Conservation (phyloP, 2,888 invertebrate genomes). For the Oligia latruncula region DNA sequence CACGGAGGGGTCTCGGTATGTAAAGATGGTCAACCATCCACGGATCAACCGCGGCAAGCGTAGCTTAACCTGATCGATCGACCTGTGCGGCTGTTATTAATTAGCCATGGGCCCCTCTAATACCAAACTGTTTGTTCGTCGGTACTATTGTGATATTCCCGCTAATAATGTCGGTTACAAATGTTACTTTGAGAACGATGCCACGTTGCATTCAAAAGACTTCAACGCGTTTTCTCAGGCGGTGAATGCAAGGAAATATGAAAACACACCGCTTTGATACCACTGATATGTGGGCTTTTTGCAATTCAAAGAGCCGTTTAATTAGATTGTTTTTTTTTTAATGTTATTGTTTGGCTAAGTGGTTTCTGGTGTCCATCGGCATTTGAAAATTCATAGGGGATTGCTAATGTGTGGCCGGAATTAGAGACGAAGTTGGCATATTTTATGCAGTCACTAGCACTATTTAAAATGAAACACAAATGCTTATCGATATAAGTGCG, state of each 20-base stretch:
- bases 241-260: slow-evolving; percentile 54
- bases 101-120: too few species aligned
- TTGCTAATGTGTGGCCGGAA: background rate
- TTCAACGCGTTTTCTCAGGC: slow-evolving; percentile 70
- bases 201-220: slow-evolving; percentile 69
- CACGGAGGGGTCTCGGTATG: too few species aligned
- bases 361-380: background rate
- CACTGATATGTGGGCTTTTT: slow-evolving; percentile 22
- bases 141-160: slow-evolving; percentile 53
- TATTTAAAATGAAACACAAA: background rate
- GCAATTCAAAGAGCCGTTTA: slow-evolving; percentile 20
- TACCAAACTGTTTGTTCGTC: background rate
- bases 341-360: background rate
- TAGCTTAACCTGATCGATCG: too few species aligned
- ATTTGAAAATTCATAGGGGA: background rate
- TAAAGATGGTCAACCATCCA: too few species aligned
- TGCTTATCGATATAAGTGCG: background rate
- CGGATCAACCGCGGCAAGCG: too few species aligned
- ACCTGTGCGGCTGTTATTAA: too few species aligned
- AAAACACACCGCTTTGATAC: slow-evolving; percentile 35
- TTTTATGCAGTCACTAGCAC: background rate
- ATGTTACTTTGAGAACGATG: slow-evolving; percentile 56
- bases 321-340: slow-evolving; percentile 7
- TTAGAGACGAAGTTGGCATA: background rate
- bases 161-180: slow-evolving; percentile 50